Base-by-base conservation (phyloP, 2,113 vertebrate genomes). In the Archilochus colubris region DNA sequence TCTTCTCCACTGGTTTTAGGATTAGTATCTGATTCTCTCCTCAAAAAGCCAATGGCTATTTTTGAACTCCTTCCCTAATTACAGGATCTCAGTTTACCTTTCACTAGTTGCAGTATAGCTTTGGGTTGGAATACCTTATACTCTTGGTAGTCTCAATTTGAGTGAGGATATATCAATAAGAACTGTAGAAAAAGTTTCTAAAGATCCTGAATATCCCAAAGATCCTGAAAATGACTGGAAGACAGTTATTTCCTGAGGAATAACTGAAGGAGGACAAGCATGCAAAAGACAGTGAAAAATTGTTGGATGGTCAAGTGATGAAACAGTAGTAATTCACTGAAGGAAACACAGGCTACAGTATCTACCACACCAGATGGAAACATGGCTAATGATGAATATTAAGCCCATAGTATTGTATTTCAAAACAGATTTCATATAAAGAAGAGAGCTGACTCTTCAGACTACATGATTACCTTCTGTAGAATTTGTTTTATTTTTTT, bases 21-120 rank as follows among this genome's bases (percentile, higher is more conserved):
- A 33, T 51, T 38, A 25, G 7, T 28, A 51, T 43, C n/a, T 62
- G 5, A 20, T 1, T 48, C 15, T 5, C 4, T 7, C 1, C 0
- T 12, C 2, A 20, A 89, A 74, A 83, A 31, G 43, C n/a, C 6
- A 0, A 9, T 69, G n/a, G 19, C 22, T 79, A 15, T 50, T 63
- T 64, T 68, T 64, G 27, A 70, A 62, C 10, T 62, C 10, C 25
- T 84, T 62, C 12, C 18, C 64, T 77, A 54, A 81, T 14, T 72
- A 14, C 40, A 66, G 7, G 16, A 43, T 8, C 17, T 88, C 46
- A 13, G 10, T 28, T 81, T 85, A 7, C 2, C 44, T 82, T 88
- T 73, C 2, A 0, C 25, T 59, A 64, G 27, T 24, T 87, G 12
- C 14, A 61, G 10, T 53, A n/a, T 6, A n/a, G 30, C 12, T 66